phyloP scores from a whole-genome alignment of 2,888 invertebrate genomes.

The Protodeltote pygarga region DNA sequence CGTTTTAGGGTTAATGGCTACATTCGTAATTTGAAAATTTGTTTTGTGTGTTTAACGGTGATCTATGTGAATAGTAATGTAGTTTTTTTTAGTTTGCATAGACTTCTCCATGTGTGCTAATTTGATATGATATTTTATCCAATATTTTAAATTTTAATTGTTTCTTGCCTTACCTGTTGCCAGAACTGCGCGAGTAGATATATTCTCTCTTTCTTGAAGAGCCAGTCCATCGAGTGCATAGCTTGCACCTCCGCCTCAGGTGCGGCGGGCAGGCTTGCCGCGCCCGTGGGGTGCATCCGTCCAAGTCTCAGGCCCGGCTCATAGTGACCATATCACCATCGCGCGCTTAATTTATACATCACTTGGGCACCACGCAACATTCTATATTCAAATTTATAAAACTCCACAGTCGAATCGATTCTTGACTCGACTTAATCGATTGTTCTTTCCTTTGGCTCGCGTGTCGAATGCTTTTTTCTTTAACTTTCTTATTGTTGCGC shows the following conservation, averaged over 20 bases:
- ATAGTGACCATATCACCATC: slow-evolving; percentile 66
- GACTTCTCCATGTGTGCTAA: too few species aligned
- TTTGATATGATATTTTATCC: neutral
- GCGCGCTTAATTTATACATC: slow-evolving; percentile 37
- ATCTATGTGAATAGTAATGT: slow-evolving; percentile 3
- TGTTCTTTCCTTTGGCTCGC: slow-evolving; percentile 61
- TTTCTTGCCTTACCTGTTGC: slow-evolving; percentile 94
- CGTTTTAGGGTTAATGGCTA: slow-evolving; percentile 31
- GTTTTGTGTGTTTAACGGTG: slow-evolving; percentile 20
- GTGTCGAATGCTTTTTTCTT: slow-evolving; percentile 70
- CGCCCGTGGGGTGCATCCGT: slow-evolving; percentile 92
- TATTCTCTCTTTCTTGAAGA: slow-evolving; percentile 98
- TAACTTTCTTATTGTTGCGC: slow-evolving; percentile 57
- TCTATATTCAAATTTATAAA: slow-evolving; percentile 44
- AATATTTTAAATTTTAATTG: neutral
- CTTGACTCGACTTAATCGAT: slow-evolving; percentile 61
- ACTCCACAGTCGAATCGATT: slow-evolving; percentile 29
- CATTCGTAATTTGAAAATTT: slow-evolving; percentile 31
- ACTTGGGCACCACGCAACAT: slow-evolving; percentile 45
- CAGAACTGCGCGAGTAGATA: slow-evolving; percentile 97
- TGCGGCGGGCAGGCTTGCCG: slow-evolving; percentile 92
- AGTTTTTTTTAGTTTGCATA: too few species aligned
- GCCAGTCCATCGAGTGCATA: slow-evolving; percentile 98
- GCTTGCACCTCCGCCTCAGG: slow-evolving; percentile 96
- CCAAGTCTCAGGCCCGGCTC: slow-evolving; percentile 75